phyloP scores from a whole-genome alignment of 2,113 vertebrate genomes.

The Centropristis striata region DNA sequence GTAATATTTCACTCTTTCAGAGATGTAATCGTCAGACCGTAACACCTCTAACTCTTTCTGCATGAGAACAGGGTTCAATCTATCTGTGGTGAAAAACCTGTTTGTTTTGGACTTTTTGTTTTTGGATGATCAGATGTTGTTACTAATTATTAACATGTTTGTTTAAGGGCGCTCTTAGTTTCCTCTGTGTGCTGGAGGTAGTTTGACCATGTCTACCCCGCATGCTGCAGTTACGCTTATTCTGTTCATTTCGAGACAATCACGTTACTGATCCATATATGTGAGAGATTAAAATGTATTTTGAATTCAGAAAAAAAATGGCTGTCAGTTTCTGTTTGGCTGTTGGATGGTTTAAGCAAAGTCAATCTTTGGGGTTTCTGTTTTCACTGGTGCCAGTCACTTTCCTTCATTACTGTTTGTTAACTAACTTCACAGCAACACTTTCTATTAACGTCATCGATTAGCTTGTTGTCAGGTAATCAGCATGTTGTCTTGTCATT shows the following conservation, averaged over 20 bases:
- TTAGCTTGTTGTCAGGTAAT: neutral
- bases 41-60: conserved; percentile 50
- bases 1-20: neutral
- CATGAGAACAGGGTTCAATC: conserved; percentile 44
- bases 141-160: conserved; percentile 51
- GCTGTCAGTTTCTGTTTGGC: neutral
- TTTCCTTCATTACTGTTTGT: conserved; percentile 26
- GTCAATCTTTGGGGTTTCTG: conserved; percentile 27
- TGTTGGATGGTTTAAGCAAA: conserved; percentile 1
- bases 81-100: neutral
- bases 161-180: neutral
- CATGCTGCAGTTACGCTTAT: conserved; percentile 29
- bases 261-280: neutral
- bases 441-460: conserved; percentile 13
- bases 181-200: conserved; percentile 7
- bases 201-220: conserved; percentile 15
- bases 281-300: too few species aligned
- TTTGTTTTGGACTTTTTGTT: neutral
- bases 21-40: conserved; percentile 7
- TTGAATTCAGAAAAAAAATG: too few species aligned
- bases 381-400: conserved; percentile 61
- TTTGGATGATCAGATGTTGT: neutral
- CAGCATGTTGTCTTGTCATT: conserved; percentile 3
- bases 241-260: neutral
- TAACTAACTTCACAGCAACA: conserved; percentile 18